These are phyloP conservation scores for Lipophrys pholis DNA, from an alignment of 2,113 vertebrate genomes.

Conservation along the genomic window DNA sequence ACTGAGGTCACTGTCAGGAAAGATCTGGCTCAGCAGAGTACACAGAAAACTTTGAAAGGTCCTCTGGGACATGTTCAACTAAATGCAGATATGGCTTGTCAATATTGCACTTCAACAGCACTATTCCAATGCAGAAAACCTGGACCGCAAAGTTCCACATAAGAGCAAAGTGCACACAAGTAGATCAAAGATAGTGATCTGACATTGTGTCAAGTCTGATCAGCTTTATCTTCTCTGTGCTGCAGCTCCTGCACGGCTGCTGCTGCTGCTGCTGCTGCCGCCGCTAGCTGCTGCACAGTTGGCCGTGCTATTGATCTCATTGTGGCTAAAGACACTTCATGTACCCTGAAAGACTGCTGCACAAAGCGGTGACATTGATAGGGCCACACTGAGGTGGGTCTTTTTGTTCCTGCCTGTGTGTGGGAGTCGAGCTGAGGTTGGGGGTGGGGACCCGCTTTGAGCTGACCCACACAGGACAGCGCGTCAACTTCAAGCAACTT, in stretches of 20 bases:
- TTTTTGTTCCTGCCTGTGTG: constrained; percentile 82
- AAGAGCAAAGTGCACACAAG: constrained; percentile 45
- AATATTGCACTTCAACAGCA: constrained; percentile 54
- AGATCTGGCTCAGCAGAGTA: constrained; percentile 82
- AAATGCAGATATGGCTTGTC: constrained; percentile 63
- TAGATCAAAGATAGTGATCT: constrained; percentile 76
- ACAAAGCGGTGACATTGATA: constrained; percentile 85
- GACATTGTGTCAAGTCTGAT: constrained; percentile 60
- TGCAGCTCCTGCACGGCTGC: constrained; percentile 45
- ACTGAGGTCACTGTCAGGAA: constrained; percentile 81
- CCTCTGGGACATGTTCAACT: constrained; percentile 71
- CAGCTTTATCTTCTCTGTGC: constrained; percentile 67
- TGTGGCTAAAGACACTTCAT: constrained; percentile 82
- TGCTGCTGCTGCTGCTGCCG: constrained; percentile 55
- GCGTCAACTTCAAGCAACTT: constrained; percentile 62
- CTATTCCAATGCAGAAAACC: constrained; percentile 3
- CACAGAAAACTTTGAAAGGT: constrained; percentile 80
- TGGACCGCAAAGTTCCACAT: constrained; percentile 25
- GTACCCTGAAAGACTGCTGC: constrained; percentile 80
- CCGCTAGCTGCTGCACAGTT: constrained; percentile 69
- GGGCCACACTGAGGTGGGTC: constrained; percentile 79
- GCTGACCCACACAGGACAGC: constrained; percentile 68
- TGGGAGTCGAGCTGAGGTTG: constrained; percentile 68
- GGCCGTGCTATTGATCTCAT: constrained; percentile 80
- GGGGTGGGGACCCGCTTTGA: constrained; percentile 71